Base-by-base conservation (phyloP, 1,140 invertebrate species). In the Drosophila novamexicana region DNA sequence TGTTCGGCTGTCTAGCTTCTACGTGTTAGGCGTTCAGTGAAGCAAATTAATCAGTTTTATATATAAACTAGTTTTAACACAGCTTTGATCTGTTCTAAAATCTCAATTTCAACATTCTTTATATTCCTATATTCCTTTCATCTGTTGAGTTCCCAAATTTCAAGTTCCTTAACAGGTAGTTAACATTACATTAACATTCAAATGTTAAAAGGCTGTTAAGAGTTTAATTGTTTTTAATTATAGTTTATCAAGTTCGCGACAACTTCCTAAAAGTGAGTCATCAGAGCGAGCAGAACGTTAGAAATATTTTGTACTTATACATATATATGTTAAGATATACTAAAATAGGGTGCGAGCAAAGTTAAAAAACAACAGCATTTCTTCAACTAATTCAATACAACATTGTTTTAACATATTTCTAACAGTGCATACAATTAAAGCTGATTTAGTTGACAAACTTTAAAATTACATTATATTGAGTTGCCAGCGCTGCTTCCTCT, bases 361-460 rank as follows among this genome's bases (percentile, higher is more conserved):
- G 58, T n/a, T 62, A 9, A 6, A 29, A 14, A 62, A 22, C 16
- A 32, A n/a, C 5, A 42, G 34, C 49, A 34, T 65, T 39, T 39
- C 36, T 9, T 37, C 4, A 29, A 5, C 22, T 5, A 29, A 29
- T 5, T 29, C 3, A 5, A 29, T 29, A 5, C 22, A 22, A 22
- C 22, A 29, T 29, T 29, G 5, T 5, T 4, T 29, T 29, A 18
- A 22, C 14, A 14, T 47, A 18, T 22, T 47, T 49, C 14, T 12
- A 4, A 10, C 18, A 49, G 18, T 12, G 22, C 52, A 18, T 37
- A 54, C 34, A 37, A 54, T 37, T 37, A 2, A 36, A 9, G 5
- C 14, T 10, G 8, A n/a, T 29, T 57, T n/a, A 42, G 12, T 36
- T 64, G 29, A 56, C 29, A 64, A 66, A 57, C 40, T 39, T 6